These are phyloP conservation scores for Pongo abelii DNA, from an alignment of 2,113 vertebrate genomes.

Conservation along the genomic window DNA sequence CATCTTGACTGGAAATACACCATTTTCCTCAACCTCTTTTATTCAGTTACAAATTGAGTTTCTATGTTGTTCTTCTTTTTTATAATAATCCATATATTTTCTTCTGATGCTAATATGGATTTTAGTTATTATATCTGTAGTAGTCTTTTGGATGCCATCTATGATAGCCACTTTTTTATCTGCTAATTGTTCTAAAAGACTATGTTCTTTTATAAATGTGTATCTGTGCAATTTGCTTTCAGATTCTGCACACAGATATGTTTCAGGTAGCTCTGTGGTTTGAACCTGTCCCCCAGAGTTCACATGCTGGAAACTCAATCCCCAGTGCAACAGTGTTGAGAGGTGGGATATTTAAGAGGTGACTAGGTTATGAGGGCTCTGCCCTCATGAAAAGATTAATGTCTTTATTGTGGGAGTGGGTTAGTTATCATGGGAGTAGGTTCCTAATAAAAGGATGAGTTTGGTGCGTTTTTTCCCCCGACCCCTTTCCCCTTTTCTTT, in stretches of 20 bases:
- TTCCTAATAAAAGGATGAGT: not conserved
- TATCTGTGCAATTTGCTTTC: not conserved
- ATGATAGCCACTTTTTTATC: not conserved
- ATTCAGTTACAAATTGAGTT: not conserved
- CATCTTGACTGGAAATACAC: not conserved
- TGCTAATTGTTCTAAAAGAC: not conserved
- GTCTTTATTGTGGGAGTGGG: not conserved
- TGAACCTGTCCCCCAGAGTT: not conserved
- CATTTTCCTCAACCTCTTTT: not conserved
- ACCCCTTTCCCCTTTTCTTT: not conserved
- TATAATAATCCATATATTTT: not conserved
- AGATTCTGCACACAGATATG: not conserved
- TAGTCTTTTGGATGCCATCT: not conserved
- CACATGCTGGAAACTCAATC: not conserved
- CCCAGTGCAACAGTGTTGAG: not conserved
- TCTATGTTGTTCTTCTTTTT: not conserved
- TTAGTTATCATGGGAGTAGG: not conserved
- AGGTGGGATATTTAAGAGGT: not conserved
- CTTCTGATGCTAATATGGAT: not conserved
- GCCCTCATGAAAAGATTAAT: not conserved
- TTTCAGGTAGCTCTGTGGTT: not conserved
- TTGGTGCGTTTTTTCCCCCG: not conserved
- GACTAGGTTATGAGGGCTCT: not conserved
- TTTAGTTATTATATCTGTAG: not conserved
- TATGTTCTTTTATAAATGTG: not conserved